These are phyloP conservation scores for Macrosiphum euphorbiae DNA, from an alignment of 2,888 invertebrate species.

Conservation along the genomic window DNA sequence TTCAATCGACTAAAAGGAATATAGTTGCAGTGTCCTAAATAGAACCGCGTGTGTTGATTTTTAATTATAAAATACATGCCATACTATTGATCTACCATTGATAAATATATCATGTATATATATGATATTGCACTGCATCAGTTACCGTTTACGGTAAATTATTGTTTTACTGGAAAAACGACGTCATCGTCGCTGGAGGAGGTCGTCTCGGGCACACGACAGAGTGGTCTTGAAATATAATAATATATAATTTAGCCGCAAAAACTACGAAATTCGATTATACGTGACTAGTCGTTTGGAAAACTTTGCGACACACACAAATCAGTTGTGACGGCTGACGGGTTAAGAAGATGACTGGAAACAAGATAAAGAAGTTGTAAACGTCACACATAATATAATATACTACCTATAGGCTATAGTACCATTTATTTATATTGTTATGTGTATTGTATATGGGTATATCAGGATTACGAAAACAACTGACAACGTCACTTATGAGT, in stretches of 20 bases:
- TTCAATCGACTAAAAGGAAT: not conserved
- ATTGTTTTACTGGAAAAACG: slow-evolving; percentile 5
- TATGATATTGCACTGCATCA: not conserved
- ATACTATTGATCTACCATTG: not conserved
- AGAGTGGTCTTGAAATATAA: not conserved
- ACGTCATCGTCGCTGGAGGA: not conserved
- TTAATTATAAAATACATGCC: not conserved
- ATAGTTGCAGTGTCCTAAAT: not conserved
- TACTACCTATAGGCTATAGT: not conserved
- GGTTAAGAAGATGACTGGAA: not conserved
- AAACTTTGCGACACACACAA: not conserved
- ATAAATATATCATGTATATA: not conserved
- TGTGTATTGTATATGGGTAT: not conserved
- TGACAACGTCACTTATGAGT: not conserved
- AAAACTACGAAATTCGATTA: slow-evolving; percentile 16
- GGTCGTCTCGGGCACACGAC: not conserved
- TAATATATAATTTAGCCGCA: not conserved
- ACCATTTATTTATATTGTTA: not conserved
- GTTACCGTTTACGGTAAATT: slow-evolving; percentile 23
- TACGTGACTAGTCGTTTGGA: slow-evolving; percentile 14
- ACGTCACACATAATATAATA: not conserved
- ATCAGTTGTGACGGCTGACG: not conserved
- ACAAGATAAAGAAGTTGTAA: not conserved
- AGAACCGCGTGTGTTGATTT: not conserved
- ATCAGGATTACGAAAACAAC: not conserved